Percentiles rank a stretch among this genome's conserved stretches.
Conservation (phyloP, 2,888 invertebrate species). For the Molanna angustata region DNA sequence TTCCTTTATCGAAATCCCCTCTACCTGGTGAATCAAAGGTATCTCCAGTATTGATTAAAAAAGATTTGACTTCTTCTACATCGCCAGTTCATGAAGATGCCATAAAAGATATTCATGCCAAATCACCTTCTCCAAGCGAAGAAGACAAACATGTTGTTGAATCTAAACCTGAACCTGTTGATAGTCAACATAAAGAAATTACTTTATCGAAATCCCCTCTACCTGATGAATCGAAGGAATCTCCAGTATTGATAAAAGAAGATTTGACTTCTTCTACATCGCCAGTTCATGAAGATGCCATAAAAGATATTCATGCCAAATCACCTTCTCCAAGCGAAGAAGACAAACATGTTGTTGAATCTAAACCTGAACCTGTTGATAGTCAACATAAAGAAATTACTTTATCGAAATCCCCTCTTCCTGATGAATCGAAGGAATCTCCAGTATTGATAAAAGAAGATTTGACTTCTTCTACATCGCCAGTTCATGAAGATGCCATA, state of each 20-base stretch:
- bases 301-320: not conserved
- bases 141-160: not conserved
- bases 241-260: not conserved
- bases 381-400: not conserved
- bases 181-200: not conserved
- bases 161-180: not conserved
- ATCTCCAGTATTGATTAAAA: too few relatives aligned
- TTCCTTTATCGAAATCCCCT: not conserved
- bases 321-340: not conserved
- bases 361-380: not conserved
- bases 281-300: not conserved
- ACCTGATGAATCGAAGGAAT: not conserved
- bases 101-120: not conserved
- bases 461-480: too few relatives aligned
- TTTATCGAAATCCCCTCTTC: not conserved
- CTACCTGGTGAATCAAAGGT: constrained; percentile 14
- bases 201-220: not conserved
- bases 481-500: not conserved
- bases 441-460: not conserved
- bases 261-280: too few relatives aligned
- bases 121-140: not conserved
- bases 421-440: not conserved
- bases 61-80: not conserved
- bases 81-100: not conserved
- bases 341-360: not conserved